These are phyloP conservation scores for Heliconius himera DNA, from an alignment of 1,140 invertebrate genomes.

Conservation along the genomic window DNA sequence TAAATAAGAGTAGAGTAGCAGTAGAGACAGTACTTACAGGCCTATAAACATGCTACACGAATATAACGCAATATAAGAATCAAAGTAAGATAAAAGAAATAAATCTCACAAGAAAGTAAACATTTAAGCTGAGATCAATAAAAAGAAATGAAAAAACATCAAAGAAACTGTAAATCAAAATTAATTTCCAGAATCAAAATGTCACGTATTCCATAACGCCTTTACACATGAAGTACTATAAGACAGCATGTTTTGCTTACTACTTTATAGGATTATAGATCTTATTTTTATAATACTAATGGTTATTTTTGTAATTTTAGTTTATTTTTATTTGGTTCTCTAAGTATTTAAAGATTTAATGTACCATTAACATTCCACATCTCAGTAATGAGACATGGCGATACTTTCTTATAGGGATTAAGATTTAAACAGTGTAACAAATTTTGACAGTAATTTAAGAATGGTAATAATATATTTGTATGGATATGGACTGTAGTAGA, in stretches of 20 bases:
- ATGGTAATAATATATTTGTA: not conserved
- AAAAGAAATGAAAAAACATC: slow-evolving; percentile 13
- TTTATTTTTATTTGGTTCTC: not conserved
- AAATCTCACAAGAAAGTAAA: slow-evolving; percentile 13
- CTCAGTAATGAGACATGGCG: slow-evolving; percentile 46
- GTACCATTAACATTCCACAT: slow-evolving; percentile 63
- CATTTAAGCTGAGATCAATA: not conserved
- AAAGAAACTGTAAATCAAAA: slow-evolving; percentile 52
- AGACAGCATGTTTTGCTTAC: not conserved
- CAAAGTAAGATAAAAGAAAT: not conserved
- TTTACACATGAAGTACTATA: not conserved
- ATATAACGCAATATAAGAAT: not conserved
- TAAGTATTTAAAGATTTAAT: slow-evolving; percentile 54
- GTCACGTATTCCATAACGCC: slow-evolving; percentile 10
- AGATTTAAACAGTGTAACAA: slow-evolving; percentile 13
- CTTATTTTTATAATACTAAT: not conserved
- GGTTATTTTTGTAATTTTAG: not conserved
- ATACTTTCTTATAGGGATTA: slow-evolving; percentile 59
- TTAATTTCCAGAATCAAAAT: slow-evolving; percentile 49
- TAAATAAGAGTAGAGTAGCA: too few species aligned
- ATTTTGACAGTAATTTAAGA: slow-evolving; percentile 5
- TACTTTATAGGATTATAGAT: not conserved
- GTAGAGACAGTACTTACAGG: not conserved
- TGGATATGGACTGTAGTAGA: not conserved
- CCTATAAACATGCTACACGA: not conserved